These are phyloP conservation scores for Amblyteles armatorius DNA, from an alignment of 2,888 invertebrate species.

Conservation along the genomic window DNA sequence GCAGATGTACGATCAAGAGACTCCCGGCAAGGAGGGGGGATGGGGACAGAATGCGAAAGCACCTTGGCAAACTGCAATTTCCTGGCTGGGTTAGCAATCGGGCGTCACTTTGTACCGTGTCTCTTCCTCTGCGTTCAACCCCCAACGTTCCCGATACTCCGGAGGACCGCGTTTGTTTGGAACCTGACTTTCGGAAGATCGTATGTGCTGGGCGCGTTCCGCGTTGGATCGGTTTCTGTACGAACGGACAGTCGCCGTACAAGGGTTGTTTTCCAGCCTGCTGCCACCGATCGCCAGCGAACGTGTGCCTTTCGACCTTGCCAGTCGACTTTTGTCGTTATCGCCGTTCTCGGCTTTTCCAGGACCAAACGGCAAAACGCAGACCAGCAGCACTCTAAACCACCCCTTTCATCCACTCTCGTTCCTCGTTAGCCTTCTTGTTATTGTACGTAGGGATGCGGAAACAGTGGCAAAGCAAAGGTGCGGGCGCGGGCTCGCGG, in stretches of 20 bases:
- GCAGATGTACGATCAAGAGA: slow-evolving; percentile 24
- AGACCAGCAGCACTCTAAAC: slow-evolving; percentile 21
- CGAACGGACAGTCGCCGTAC: background rate
- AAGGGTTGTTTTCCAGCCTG: background rate
- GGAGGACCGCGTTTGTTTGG: background rate
- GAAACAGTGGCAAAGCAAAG: slow-evolving; percentile 79
- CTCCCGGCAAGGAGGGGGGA: background rate
- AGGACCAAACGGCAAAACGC: slow-evolving; percentile 41
- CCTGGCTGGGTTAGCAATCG: background rate
- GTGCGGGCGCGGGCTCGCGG: slow-evolving; percentile 78
- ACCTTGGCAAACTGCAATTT: background rate
- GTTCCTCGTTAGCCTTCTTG: slow-evolving; percentile 73
- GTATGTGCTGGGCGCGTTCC: background rate
- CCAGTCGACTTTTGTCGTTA: slow-evolving; percentile 66
- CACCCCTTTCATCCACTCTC: slow-evolving; percentile 55
- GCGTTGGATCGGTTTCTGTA: background rate
- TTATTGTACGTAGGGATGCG: slow-evolving; percentile 77
- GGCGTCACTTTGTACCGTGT: background rate
- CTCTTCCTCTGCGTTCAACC: background rate
- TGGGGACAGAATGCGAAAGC: background rate
- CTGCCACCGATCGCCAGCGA: background rate
- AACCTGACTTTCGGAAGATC: background rate
- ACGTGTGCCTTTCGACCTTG: slow-evolving; percentile 31
- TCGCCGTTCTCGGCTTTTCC: slow-evolving; percentile 55
- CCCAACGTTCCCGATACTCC: background rate